These are phyloP conservation scores for Agrochola litura DNA, from an alignment of 2,888 invertebrate species.

Conservation along the genomic window DNA sequence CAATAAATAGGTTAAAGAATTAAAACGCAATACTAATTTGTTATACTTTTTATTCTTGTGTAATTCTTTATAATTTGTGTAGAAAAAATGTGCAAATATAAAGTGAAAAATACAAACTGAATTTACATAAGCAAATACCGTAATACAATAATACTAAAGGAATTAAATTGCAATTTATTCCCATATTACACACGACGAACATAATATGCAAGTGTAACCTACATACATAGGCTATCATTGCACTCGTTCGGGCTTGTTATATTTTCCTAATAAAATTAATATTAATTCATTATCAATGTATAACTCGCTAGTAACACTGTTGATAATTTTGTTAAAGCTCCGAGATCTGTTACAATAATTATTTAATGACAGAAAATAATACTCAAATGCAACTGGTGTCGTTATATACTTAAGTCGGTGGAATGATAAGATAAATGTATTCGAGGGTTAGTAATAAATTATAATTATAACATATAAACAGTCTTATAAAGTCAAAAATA, in stretches of 20 bases:
- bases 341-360: conserved; percentile 72
- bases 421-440: conserved; percentile 85
- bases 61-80: conserved; percentile 87
- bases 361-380: conserved; percentile 78
- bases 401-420: conserved; percentile 86
- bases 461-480: conserved; percentile 83
- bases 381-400: conserved; percentile 84
- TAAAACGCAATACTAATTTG: conserved; percentile 65
- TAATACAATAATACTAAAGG: conserved; percentile 78
- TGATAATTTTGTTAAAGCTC: conserved; percentile 77
- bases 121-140: conserved; percentile 82
- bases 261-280: conserved; percentile 65
- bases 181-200: conserved; percentile 52
- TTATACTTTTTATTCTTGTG: conserved; percentile 86
- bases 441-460: conserved; percentile 82
- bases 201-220: conserved; percentile 42
- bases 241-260: conserved; percentile 36
- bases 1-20: conserved; percentile 7
- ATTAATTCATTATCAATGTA: conserved; percentile 62
- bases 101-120: conserved; percentile 84
- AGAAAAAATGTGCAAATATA: conserved; percentile 88
- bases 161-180: conserved; percentile 53
- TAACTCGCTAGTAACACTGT: conserved; percentile 68
- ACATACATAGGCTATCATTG: conserved; percentile 21
- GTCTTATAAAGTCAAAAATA: conserved; percentile 85